Evolutionary conservation across 2,113 vertebrate genomes (phyloP), one percentile per base, ranked within the genome.

Genomic region (Tyto alba): DNA sequence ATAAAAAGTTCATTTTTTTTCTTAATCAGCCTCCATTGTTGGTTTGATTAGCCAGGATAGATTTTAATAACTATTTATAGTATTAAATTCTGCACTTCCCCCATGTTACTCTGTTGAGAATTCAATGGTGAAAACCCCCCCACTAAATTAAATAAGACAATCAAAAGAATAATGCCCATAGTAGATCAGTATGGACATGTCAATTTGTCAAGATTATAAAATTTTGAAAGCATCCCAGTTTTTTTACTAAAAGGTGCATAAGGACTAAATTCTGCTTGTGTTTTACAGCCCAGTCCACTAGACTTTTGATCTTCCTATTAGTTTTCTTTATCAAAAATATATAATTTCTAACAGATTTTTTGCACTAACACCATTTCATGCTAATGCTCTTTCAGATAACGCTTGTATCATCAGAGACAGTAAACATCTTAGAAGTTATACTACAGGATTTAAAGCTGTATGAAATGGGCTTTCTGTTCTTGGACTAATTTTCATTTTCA

Each of bases 401-500:
- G 76, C 82, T 71, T 83, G 36, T 72, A 66, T 81, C 50, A 34
- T 78, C 55, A 90, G 63, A 90, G 86, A 85, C 6, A 59, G 90
- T 41, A 80, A 88, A 93, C n/a, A 77, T 34, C 50, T 89, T 77
- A 80, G 80, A 95, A 96, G 95, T 95, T 69, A 93, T 41, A 66
- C 55, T 74, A 75, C 47, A 89, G 64, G 67, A 80, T 63, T 73
- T 77, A 73, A 85, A 53, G 66, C 41, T 77, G 79, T 85, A 73
- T 23, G 69, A 76, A 77, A 93, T 90, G 48, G 74, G 64, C 89
- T 88, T 92, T 90, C 38, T 82, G 77, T 85, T 93, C 79, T 93
- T 96, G 83, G 86, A 96, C n/a, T 57, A 96, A 88, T 91, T 97
- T 95, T 96, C 41, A 89, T 95, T 96, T 95, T 97, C 96, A 96